Evolutionary conservation across 2,797 vertebrate species (phyloP), one percentile per base, ranked within the genome.

Genomic region (Siniperca obscura): DNA sequence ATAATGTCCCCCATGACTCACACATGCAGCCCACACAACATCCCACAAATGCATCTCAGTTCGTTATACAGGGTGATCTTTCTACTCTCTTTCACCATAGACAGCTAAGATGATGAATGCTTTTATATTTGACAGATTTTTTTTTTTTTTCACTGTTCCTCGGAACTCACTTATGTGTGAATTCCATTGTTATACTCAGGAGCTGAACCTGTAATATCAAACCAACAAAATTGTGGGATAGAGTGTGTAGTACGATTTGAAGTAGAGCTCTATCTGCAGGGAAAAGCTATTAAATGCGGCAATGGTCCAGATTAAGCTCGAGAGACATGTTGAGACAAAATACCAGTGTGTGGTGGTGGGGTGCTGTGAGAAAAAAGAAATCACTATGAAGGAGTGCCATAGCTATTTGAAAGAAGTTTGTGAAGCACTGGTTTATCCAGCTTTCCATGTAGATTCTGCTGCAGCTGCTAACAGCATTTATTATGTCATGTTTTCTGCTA

Each of bases 271-370:
- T 21, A 27, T 90, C 85, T 83, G 82, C 75, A 70, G 80, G 81
- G 71, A 87, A 86, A 88, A 86, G 82, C 86, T 87, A 89, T 90
- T 89, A 86, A 88, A 91, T 86, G 75, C 60, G 7, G 87, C 87
- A 87, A 61, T 83, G 85, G 86, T 78, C 89, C 91, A 81, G 67
- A 74, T 69, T 77, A 55, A 73, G 78, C 86, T 78, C 42, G 3
- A 52, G 72, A 92, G 84, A 86, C 80, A 42, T 81, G 86, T 80
- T 83, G 82, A 90, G 86, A 89, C 83, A 92, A 88, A 89, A 88
- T 82, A 86, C 34, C 62, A 71, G 57, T 52, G 68, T 78, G 86
- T 44, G 57, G 72, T 62, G 72, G 34, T 25, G 74, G 27, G 56
- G 16, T 71, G 76, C 76, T 78, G 73, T 66, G 70, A 56, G 73